Base-by-base conservation (phyloP, 2,113 vertebrate species). In the Symphodus melops region DNA sequence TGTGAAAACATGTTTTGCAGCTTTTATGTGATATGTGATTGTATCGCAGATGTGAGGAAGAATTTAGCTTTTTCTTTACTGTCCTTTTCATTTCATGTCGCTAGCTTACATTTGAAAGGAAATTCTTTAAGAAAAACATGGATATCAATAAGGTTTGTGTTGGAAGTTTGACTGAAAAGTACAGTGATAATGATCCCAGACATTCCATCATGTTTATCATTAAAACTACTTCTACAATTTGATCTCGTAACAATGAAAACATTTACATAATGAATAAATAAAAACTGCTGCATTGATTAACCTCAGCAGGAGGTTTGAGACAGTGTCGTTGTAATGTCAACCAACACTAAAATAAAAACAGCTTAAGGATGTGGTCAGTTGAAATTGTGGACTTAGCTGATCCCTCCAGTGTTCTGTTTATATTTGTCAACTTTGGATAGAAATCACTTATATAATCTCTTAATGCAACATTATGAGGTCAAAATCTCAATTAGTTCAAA, bases 151-250 rank as follows among this genome's bases (percentile, higher is more conserved):
- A 82, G 75, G 39, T 61, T 67, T 0, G 17, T 10, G 28, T 36
- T 75, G 51, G 66, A 80, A 75, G 61, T 41, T 41, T 44, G 20
- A 62, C 33, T 57, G 21, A 48, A 75, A 69, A n/a, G 42, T 11
- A 62, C 69, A 66, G 71, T n/a, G 82, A 82, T 79, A 75, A 76
- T 42, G 54, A 7, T 55, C 21, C 76, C 68, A 56, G 77, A 61
- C 65, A 74, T 80, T 82, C 70, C 66, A 49, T n/a, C 37, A n/a
- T 79, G 64, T 81, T 83, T 44, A 14, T 56, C 44, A 44, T 53
- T n/a, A 65, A 75, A 59, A 46, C 11, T 16, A 33, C 28, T 5
- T 5, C 28, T 4, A 33, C 28, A 33, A 33, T 33, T 33, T 33
- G 28, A 33, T 33, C 28, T 33, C 4, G 28, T 33, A 33, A 33